Evolutionary conservation across 2,888 invertebrate species (phyloP), one percentile per base, ranked within the genome.

Genomic region (Hemistola chrysoprasaria): DNA sequence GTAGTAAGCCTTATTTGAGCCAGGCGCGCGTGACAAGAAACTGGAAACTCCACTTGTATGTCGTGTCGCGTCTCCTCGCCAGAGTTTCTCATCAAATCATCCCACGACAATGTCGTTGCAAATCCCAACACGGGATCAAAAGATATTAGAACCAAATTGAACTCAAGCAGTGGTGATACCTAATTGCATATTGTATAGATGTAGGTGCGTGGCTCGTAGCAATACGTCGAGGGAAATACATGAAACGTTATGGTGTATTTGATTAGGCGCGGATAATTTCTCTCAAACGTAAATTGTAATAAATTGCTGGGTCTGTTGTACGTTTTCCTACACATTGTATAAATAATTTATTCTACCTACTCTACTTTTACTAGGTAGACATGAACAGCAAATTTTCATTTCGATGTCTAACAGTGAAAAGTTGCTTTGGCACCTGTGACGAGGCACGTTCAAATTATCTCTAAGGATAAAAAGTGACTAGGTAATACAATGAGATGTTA

Each of bases 41-140:
- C 81, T 80, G 75, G 78, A 83, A 85, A 72, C 78, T 69, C 62
- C 65, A 62, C 78, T 78, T 76, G 79, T 83, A 72, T 79, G 75
- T 75, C 75, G 77, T 67, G 73, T 67, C 73, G 73, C 67, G 76
- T 78, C 77, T 78, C 74, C 71, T 65, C 74, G 65, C 71, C 77
- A 71, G 77, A 80, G 81, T 83, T 55, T 85, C 85, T 83, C 86
- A 84, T 86, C 87, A 85, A 84, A 85, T 81, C 81, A 83, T 79
- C 73, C 72, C 75, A 73, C 79, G 78, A 82, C 83, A 85, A 78
- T 83, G 84, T 81, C 69, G 78, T 70, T 69, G 79, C 79, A 84
- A 82, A 85, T 84, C 86, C 84, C 82, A 72, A 66, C 72, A 68
- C 71, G 81, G 78, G 79, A 84, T 86, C 84, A 82, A 78, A 77